These are phyloP conservation scores for Sminthopsis crassicaudata DNA, from an alignment of 2,113 vertebrate species.

Conservation along the genomic window DNA sequence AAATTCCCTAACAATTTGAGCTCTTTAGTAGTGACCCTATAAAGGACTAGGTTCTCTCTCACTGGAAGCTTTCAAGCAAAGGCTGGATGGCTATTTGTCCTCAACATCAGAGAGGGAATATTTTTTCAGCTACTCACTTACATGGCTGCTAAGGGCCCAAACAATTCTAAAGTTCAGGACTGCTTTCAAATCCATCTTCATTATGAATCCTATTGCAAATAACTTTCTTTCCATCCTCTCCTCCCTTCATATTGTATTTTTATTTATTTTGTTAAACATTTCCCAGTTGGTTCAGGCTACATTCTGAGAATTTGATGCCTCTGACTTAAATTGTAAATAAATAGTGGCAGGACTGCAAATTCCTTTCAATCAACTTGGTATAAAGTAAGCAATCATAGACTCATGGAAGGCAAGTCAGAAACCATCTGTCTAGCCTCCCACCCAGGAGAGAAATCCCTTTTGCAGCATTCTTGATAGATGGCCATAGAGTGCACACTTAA, in stretches of 20 bases:
- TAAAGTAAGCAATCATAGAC: neutral
- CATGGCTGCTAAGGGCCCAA: too few relatives aligned
- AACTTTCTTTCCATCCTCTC: neutral
- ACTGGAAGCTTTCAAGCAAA: too few relatives aligned
- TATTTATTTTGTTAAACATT: neutral
- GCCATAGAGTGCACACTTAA: too few relatives aligned
- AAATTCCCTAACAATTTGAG: too few relatives aligned
- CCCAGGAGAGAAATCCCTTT: neutral
- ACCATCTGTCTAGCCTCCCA: neutral
- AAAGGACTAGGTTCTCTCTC: too few relatives aligned
- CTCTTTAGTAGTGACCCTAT: too few relatives aligned
- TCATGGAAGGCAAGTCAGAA: neutral
- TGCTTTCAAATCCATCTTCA: neutral
- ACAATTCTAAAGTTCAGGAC: neutral
- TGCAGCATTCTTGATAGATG: neutral
- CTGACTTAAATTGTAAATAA: neutral
- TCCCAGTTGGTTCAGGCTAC: neutral
- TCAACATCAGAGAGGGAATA: too few relatives aligned
- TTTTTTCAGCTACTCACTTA: neutral
- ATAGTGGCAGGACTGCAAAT: too few relatives aligned
- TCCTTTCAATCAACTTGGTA: neutral
- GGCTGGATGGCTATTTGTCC: too few relatives aligned
- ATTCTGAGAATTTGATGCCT: neutral
- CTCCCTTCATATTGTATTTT: neutral
- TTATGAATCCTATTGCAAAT: neutral